Conservation (phyloP, 2,113 vertebrate genomes). For the Oreocharis arfaki region DNA sequence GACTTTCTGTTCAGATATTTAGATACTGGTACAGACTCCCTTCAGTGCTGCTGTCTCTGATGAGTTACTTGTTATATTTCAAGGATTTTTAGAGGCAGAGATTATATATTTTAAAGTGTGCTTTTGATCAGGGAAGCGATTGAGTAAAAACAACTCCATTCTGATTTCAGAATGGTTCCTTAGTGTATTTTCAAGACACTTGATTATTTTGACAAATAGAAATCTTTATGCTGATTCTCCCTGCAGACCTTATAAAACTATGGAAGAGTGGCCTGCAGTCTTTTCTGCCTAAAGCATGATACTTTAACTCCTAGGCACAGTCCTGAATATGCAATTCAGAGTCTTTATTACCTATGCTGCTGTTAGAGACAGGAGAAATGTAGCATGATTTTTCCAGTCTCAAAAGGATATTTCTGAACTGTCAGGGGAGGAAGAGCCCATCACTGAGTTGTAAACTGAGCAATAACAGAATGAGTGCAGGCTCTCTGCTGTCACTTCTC, state of each 20-base stretch:
- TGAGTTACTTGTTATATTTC: not conserved
- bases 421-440: not conserved
- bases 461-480: not conserved
- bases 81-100: not conserved
- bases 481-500: not conserved
- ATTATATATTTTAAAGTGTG: not conserved
- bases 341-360: conserved; percentile 7
- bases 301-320: not conserved
- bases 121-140: not conserved
- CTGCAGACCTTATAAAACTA: conserved; percentile 2
- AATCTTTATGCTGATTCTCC: conserved; percentile 1
- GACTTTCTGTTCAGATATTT: not conserved
- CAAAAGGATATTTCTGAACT: not conserved
- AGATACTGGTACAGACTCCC: not conserved
- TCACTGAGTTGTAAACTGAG: not conserved
- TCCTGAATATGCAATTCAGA: not conserved
- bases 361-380: not conserved
- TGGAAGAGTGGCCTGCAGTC: not conserved
- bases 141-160: conserved; percentile 12
- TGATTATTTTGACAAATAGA: conserved; percentile 41
- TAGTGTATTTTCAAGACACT: not conserved
- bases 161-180: not conserved
- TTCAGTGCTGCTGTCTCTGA: not conserved
- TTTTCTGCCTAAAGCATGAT: not conserved
- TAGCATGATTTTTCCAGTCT: not conserved